These are phyloP conservation scores for Diuraphis noxia DNA, from an alignment of 1,140 invertebrate genomes.

Conservation along the genomic window DNA sequence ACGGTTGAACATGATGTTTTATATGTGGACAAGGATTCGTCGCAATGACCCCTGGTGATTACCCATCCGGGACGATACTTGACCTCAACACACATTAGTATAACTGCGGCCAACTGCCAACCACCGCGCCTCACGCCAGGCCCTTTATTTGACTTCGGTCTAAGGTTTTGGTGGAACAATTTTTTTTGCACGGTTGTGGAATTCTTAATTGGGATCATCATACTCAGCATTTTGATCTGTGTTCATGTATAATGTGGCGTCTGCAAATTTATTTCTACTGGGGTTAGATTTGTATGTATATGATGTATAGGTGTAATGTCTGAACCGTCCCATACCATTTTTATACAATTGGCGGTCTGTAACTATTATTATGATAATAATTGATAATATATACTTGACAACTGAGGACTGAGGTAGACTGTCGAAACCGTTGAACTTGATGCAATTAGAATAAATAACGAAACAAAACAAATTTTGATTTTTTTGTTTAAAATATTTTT, in stretches of 20 bases:
- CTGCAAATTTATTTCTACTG: neutral
- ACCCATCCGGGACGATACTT: too few species aligned
- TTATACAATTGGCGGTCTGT: too few species aligned
- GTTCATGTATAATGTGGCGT: neutral
- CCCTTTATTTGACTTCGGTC: neutral
- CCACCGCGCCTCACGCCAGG: too few species aligned
- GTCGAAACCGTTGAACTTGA: neutral
- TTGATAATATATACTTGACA: too few species aligned
- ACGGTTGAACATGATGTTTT: too few species aligned
- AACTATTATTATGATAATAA: neutral
- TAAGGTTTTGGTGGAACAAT: neutral
- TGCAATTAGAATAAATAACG: neutral
- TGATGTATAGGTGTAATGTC: neutral
- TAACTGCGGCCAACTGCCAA: too few species aligned
- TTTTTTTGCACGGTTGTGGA: neutral
- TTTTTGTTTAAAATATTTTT: neutral
- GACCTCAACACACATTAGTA: too few species aligned
- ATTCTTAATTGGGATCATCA: neutral
- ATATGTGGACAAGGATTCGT: too few species aligned
- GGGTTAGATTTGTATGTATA: neutral
- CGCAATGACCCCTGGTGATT: too few species aligned
- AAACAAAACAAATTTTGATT: neutral
- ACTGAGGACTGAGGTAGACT: too few species aligned
- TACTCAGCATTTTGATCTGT: too few species aligned
- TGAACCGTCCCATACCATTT: too few species aligned